Conservation (phyloP, 2,797 vertebrate species). For the Pseudochromis fuscus region DNA sequence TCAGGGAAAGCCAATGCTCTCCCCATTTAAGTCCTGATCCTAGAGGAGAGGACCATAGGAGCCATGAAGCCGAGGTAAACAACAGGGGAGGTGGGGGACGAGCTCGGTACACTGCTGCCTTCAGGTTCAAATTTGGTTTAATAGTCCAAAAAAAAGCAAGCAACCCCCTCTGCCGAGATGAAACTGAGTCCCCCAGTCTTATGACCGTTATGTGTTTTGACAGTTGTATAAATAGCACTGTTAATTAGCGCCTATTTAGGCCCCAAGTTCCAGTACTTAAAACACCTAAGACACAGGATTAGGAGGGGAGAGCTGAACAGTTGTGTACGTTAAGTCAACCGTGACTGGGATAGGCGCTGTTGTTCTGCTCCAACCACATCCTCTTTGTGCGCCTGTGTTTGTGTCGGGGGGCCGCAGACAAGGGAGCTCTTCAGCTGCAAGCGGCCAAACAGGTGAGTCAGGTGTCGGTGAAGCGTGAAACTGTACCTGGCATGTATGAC, state of each 20-base stretch:
- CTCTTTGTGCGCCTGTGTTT: slow-evolving; percentile 55
- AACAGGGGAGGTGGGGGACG: slow-evolving; percentile 39
- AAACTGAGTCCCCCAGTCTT: slow-evolving; percentile 13
- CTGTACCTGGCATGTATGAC: slow-evolving; percentile 69
- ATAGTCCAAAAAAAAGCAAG: slow-evolving; percentile 26
- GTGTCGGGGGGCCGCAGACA: slow-evolving; percentile 45
- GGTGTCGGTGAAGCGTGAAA: slow-evolving; percentile 74
- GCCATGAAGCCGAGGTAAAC: slow-evolving; percentile 61
- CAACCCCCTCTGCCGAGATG: slow-evolving; percentile 16
- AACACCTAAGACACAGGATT: slow-evolving; percentile 51
- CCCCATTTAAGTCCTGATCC: slow-evolving; percentile 80
- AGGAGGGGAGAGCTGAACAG: slow-evolving; percentile 32
- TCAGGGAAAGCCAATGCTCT: slow-evolving; percentile 79
- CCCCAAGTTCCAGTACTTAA: slow-evolving; percentile 41
- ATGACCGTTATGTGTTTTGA: slow-evolving; percentile 50
- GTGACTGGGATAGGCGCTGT: slow-evolving; percentile 52
- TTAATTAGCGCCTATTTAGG: slow-evolving; percentile 57
- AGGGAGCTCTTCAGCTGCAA: slow-evolving; percentile 59
- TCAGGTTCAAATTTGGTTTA: slow-evolving; percentile 36
- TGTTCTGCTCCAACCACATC: slow-evolving; percentile 75
- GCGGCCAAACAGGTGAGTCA: slow-evolving; percentile 83
- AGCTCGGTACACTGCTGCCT: slow-evolving; percentile 43
- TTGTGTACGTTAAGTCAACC: slow-evolving; percentile 51
- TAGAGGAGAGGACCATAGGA: slow-evolving; percentile 57
- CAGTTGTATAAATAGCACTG: slow-evolving; percentile 53